Evolutionary conservation across 2,797 vertebrate genomes (phyloP).

Genomic region (Avahi laniger): DNA sequence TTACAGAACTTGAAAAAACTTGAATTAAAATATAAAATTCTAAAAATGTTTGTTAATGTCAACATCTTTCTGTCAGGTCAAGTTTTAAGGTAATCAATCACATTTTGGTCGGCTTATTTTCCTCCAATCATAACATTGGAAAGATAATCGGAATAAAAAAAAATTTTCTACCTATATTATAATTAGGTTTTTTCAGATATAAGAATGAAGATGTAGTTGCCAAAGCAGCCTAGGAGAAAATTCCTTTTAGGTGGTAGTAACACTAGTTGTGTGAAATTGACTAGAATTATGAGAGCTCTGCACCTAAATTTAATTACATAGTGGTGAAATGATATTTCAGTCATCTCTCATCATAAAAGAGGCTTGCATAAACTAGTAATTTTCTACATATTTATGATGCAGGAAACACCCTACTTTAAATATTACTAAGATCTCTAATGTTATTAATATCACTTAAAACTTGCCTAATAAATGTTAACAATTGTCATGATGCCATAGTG

Average conservation of each 20-base stretch:
- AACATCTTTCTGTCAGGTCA: neutral
- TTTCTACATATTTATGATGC: neutral
- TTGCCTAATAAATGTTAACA: neutral
- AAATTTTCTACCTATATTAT: neutral
- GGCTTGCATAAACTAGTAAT: neutral
- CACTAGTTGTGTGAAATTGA: neutral
- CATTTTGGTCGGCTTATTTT: neutral
- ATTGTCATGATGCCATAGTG: neutral
- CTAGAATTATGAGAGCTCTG: neutral
- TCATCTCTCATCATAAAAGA: neutral
- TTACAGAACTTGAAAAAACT: constrained; percentile 34
- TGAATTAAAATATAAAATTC: constrained; percentile 53
- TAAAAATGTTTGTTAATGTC: neutral
- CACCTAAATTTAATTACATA: neutral
- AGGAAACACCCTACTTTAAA: constrained; percentile 4
- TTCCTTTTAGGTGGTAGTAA: neutral
- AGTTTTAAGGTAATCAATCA: neutral
- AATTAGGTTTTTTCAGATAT: neutral
- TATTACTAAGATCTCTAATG: neutral
- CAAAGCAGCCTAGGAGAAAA: neutral
- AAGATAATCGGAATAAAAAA: neutral
- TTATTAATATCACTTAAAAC: neutral
- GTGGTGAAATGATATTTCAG: constrained; percentile 18
- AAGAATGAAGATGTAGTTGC: neutral
- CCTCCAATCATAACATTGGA: neutral